phyloP scores from a whole-genome alignment of 2,797 vertebrate species.

The Sandelia bainsii region DNA sequence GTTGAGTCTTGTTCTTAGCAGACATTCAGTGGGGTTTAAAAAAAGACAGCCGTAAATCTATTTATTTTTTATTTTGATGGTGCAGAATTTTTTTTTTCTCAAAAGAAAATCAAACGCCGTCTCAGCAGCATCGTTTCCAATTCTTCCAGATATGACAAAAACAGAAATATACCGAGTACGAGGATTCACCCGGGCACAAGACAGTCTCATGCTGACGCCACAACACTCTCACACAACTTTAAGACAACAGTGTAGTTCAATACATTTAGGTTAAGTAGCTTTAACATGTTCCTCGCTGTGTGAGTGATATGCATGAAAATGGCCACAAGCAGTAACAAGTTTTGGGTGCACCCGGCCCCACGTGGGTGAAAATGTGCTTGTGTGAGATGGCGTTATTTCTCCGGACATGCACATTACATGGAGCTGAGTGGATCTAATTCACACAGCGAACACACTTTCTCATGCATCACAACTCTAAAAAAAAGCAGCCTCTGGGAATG shows the following conservation, averaged over 20 bases:
- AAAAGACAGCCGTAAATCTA: slow-evolving; percentile 1
- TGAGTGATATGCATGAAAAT: slow-evolving; percentile 47
- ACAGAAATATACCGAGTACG: slow-evolving; percentile 52
- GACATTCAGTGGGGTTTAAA: slow-evolving; percentile 15
- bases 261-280: slow-evolving; percentile 70
- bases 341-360: slow-evolving; percentile 27
- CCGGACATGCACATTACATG: slow-evolving; percentile 69
- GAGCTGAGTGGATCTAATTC: slow-evolving; percentile 30
- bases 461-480: slow-evolving; percentile 59
- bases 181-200: slow-evolving; percentile 70
- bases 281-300: slow-evolving; percentile 41
- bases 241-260: slow-evolving; percentile 78
- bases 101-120: slow-evolving; percentile 32
- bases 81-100: slow-evolving; percentile 17
- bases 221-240: slow-evolving; percentile 77
- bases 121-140: slow-evolving; percentile 25
- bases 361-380: slow-evolving; percentile 10
- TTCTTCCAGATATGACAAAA: slow-evolving; percentile 38
- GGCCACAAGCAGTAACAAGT: slow-evolving; percentile 22
- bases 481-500: slow-evolving; percentile 40
- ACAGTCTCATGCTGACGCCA: slow-evolving; percentile 83
- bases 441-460: slow-evolving; percentile 49
- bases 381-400: slow-evolving; percentile 17
- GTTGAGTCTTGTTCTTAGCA: slow-evolving; percentile 34
- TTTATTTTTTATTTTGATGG: slow-evolving; percentile 43